Evolutionary conservation across 2,888 invertebrate genomes (phyloP), one percentile per base, ranked within the genome.

Genomic region (Leptura quadrifasciata): DNA sequence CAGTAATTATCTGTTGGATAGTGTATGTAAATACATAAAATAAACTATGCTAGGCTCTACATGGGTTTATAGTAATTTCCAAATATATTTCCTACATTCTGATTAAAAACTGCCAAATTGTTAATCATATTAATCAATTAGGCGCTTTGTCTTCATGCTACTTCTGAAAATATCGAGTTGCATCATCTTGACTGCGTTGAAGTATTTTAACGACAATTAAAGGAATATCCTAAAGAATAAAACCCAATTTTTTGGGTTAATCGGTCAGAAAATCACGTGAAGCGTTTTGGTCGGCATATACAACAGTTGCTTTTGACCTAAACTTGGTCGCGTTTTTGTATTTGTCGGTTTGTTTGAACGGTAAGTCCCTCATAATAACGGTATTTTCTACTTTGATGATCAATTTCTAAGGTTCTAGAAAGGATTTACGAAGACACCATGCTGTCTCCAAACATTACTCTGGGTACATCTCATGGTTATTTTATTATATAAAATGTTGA

Each of bases 321-420:
- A 39, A 63, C 18, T 17, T 39, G 15, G 57, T 67, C 35, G 55
- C 67, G 18, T 73, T 64, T 68, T 60, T 71, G 61, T 71, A 21
- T 52, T 17, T 52, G 61, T 61, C 24, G n/a, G 61, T 61, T 61
- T 47, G 47, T 71, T 71, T 71, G 71, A 79, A 64, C 65, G 55
- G 70, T 60, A 83, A 84, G 79, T 78, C 81, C 61, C 52, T 60
- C 69, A 86, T 84, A 86, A 86, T 84, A 82, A 80, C 78, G 72
- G 85, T 78, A 85, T 86, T 85, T 86, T 86, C 86, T 85, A 85
- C 85, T 83, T 83, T 83, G 84, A 80, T 84, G 82, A 83, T 83
- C 85, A 83, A 83, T 85, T 31, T 83, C 78, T 27, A 60, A 71
- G 63, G 58, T 47, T 47, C 39, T 15, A 47, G 47, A 52, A 24